Evolutionary conservation across 2,888 invertebrate genomes (phyloP).

Genomic region (Tigriopus californicus): DNA sequence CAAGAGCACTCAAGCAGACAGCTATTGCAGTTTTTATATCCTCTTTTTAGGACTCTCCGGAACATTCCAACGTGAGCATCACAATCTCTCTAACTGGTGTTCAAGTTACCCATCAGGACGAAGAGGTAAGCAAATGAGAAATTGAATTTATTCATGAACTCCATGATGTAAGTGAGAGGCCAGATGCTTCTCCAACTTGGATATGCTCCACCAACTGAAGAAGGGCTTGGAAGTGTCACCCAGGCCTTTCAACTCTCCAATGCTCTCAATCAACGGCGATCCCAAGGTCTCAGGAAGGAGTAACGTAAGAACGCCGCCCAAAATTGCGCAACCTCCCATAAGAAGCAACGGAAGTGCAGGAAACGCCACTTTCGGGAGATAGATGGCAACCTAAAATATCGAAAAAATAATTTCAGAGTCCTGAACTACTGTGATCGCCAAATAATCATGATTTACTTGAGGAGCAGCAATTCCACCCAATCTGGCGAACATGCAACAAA

Average conservation of each 20-base stretch:
- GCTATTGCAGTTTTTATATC: too few species aligned
- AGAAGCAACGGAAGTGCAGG: neutral
- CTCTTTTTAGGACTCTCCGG: too few species aligned
- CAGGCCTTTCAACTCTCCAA: neutral
- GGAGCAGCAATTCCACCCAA: constrained; percentile 3
- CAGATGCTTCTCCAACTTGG: constrained; percentile 7
- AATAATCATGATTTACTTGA: neutral
- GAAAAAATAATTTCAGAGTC: neutral
- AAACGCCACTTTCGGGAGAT: neutral
- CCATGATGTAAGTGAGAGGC: too few species aligned
- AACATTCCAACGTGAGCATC: too few species aligned
- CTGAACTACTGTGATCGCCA: neutral
- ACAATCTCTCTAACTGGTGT: constrained; percentile 51
- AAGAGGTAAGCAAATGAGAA: constrained; percentile 41
- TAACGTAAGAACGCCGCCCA: neutral
- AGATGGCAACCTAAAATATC: neutral
- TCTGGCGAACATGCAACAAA: neutral
- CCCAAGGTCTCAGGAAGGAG: neutral
- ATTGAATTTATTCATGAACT: too few species aligned
- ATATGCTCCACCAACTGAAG: constrained; percentile 1
- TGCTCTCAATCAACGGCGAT: neutral
- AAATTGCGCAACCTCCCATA: neutral
- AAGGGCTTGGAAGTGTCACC: neutral
- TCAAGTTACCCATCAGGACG: constrained; percentile 63
- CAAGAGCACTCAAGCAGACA: too few species aligned